These are phyloP conservation scores for Drosophila watanabei DNA, from an alignment of 1,140 invertebrate species.

Conservation along the genomic window DNA sequence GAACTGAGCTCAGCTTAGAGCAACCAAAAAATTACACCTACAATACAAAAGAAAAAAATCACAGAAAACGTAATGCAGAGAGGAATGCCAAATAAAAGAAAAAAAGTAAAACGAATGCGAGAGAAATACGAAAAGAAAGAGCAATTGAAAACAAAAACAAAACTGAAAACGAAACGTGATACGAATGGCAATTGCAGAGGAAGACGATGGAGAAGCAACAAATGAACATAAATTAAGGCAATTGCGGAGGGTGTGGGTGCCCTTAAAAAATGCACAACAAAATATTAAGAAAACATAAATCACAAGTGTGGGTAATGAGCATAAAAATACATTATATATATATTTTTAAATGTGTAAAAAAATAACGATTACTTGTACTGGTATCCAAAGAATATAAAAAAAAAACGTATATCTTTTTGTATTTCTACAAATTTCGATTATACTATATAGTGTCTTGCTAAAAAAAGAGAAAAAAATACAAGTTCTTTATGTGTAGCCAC, in stretches of 20 bases:
- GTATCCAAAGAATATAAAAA: not conserved
- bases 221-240: constrained; percentile 73
- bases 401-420: not conserved
- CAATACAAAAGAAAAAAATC: not conserved
- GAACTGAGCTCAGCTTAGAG: constrained; percentile 67
- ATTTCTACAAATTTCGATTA: not conserved
- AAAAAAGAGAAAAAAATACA: not conserved
- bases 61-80: constrained; percentile 1
- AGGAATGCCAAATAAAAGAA: constrained; percentile 37
- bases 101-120: constrained; percentile 15
- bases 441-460: not conserved
- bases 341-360: not conserved
- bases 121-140: constrained; percentile 32
- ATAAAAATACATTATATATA: not conserved
- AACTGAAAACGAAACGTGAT: constrained; percentile 61
- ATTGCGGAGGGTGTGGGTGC: constrained; percentile 16
- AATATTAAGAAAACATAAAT: constrained; percentile 12
- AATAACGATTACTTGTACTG: not conserved
- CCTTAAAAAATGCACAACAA: constrained; percentile 11
- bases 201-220: constrained; percentile 29
- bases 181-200: constrained; percentile 52
- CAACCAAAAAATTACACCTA: constrained; percentile 3
- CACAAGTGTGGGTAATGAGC: not conserved
- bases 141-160: constrained; percentile 36
- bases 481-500: constrained; percentile 19